A percentile compares a stretch with the other conserved stretches of the same genome.
These are phyloP conservation scores for Anthrax anthrax DNA, from an alignment of 2,888 invertebrate species.

Conservation along the genomic window DNA sequence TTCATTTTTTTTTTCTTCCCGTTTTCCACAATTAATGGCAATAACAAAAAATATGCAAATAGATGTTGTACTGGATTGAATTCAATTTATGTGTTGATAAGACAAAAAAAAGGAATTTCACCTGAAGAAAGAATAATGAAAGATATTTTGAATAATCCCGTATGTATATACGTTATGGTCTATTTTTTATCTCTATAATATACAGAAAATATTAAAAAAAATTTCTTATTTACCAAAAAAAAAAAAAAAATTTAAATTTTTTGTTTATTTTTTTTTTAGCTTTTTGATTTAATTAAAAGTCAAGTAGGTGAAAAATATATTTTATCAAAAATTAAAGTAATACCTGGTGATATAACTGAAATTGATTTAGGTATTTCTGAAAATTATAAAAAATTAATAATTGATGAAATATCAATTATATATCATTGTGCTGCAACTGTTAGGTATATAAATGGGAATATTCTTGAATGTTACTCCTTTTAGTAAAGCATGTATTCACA, in stretches of 20 bases:
- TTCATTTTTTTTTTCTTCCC: too few species aligned
- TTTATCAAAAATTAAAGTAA: constrained; percentile 51
- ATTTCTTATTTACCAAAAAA: background rate
- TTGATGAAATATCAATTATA: constrained; percentile 61
- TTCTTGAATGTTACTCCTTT: too few species aligned
- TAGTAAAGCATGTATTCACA: too few species aligned
- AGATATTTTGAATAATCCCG: constrained; percentile 67
- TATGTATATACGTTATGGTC: constrained; percentile 37
- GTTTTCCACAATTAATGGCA: too few species aligned
- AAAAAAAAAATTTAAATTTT: too few species aligned
- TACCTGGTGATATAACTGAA: constrained; percentile 56
- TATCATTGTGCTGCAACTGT: constrained; percentile 69
- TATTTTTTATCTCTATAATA: background rate
- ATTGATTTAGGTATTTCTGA: constrained; percentile 54
- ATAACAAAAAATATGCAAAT: too few species aligned
- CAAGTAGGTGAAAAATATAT: constrained; percentile 47
- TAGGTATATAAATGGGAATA: constrained; percentile 26
- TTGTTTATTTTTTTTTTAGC: constrained; percentile 37
- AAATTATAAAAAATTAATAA: constrained; percentile 47
- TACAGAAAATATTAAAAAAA: background rate
- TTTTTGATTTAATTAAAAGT: constrained; percentile 58
- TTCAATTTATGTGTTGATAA: constrained; percentile 66
- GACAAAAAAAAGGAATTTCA: constrained; percentile 71
- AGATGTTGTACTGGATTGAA: constrained; percentile 59
- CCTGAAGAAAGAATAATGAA: constrained; percentile 60